phyloP scores from a whole-genome alignment of 2,888 invertebrate genomes.

The Cheilosia vulpina region DNA sequence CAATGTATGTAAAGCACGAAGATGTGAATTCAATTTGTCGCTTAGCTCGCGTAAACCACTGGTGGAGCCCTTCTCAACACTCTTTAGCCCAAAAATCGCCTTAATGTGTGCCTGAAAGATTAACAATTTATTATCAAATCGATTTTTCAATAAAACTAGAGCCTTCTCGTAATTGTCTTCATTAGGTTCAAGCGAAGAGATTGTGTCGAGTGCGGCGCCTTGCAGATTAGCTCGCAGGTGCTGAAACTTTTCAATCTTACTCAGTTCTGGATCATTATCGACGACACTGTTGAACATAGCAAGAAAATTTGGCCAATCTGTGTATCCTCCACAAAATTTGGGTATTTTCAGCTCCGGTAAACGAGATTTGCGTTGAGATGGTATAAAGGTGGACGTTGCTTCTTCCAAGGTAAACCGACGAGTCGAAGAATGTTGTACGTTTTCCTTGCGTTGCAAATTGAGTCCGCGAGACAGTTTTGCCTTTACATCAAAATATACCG shows the following conservation, averaged over 20 bases:
- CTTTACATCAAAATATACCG: slow-evolving; percentile 51
- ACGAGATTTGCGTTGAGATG: too few species aligned
- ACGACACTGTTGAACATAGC: slow-evolving; percentile 65
- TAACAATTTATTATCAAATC: slow-evolving; percentile 74
- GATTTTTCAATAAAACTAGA: slow-evolving; percentile 59
- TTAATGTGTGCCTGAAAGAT: slow-evolving; percentile 74
- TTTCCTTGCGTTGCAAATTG: neutral
- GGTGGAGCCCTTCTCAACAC: too few species aligned
- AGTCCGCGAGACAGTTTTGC: slow-evolving; percentile 51
- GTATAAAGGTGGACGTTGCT: too few species aligned
- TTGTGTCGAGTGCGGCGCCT: slow-evolving; percentile 56
- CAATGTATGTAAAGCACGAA: too few species aligned
- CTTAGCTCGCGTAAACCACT: too few species aligned
- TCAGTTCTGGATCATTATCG: slow-evolving; percentile 54
- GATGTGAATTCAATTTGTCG: too few species aligned
- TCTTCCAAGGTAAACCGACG: slow-evolving; percentile 42
- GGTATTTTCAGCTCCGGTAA: slow-evolving; percentile 64
- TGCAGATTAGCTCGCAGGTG: slow-evolving; percentile 54
- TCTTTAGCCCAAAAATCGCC: slow-evolving; percentile 54
- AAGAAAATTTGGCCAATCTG: slow-evolving; percentile 64
- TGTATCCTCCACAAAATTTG: slow-evolving; percentile 57
- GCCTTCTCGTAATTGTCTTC: slow-evolving; percentile 73
- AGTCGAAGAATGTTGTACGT: slow-evolving; percentile 43
- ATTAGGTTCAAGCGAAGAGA: slow-evolving; percentile 68
- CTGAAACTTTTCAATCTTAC: slow-evolving; percentile 64